Evolutionary conservation across 2,797 vertebrate species (phyloP).

Genomic region (Nothura maculosa): DNA sequence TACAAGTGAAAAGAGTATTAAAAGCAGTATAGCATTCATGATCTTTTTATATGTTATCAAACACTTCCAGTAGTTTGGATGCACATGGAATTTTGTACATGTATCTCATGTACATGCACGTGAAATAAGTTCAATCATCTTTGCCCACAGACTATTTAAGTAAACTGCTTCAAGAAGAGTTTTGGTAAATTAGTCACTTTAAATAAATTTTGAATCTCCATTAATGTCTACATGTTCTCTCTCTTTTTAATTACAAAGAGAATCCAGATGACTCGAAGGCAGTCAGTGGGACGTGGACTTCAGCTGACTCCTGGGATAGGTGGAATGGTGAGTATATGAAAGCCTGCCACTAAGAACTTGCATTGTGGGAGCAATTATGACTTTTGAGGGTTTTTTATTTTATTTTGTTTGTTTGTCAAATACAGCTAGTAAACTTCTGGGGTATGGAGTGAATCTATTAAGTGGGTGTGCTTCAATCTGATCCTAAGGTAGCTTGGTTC

Average conservation of each 20-base stretch:
- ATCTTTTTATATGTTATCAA: neutral
- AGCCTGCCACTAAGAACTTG: neutral
- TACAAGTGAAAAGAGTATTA: neutral
- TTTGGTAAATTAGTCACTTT: neutral
- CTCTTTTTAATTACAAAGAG: conserved; percentile 60
- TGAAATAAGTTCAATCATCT: neutral
- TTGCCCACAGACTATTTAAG: neutral
- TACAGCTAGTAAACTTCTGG: neutral
- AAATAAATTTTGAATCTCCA: neutral
- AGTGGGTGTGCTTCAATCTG: neutral
- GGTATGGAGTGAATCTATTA: neutral
- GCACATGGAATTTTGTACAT: too few relatives aligned
- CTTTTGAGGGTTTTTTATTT: neutral
- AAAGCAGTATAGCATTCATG: neutral
- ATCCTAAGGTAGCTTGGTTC: neutral
- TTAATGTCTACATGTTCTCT: neutral
- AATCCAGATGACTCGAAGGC: conserved; percentile 88
- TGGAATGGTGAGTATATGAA: conserved; percentile 85
- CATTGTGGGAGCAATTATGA: neutral
- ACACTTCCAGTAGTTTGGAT: neutral
- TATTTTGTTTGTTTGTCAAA: neutral
- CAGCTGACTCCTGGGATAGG: conserved; percentile 89
- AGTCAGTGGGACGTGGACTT: conserved; percentile 89
- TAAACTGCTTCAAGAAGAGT: neutral
- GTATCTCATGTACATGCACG: too few relatives aligned